phyloP scores from a whole-genome alignment of 1,140 invertebrate species.

The Drosophila nigrodunni region DNA sequence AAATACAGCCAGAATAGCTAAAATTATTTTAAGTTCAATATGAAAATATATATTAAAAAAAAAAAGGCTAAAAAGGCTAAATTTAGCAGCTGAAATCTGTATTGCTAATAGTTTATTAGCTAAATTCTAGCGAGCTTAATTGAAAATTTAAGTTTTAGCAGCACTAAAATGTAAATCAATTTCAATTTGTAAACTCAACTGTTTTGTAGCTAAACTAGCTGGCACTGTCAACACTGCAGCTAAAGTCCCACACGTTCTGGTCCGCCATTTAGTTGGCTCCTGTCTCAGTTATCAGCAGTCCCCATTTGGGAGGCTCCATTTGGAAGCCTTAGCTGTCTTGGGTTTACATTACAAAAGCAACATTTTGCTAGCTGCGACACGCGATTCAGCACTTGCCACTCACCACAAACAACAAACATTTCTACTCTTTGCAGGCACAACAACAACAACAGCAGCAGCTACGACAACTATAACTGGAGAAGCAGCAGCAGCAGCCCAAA shows the following conservation, averaged over 20 bases:
- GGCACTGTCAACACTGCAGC: neutral
- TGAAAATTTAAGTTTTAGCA: too few species aligned
- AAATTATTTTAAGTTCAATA: too few species aligned
- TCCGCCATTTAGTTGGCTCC: slow-evolving; percentile 2
- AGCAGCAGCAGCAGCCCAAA: slow-evolving; percentile 40
- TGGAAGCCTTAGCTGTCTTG: slow-evolving; percentile 38
- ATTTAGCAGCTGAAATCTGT: too few species aligned
- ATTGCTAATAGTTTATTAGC: too few species aligned
- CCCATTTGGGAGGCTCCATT: slow-evolving; percentile 12
- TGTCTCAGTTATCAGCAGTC: slow-evolving; percentile 3
- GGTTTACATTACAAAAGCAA: slow-evolving; percentile 78
- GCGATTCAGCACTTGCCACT: slow-evolving; percentile 61
- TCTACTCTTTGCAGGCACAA: slow-evolving; percentile 65
- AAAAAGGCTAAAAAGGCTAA: neutral
- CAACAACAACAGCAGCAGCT: slow-evolving; percentile 35
- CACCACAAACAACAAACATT: slow-evolving; percentile 57
- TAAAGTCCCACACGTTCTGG: neutral
- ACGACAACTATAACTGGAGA: slow-evolving; percentile 17
- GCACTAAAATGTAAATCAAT: too few species aligned
- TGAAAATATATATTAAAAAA: too few species aligned
- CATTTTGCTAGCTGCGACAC: slow-evolving; percentile 77
- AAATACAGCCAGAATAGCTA: neutral
- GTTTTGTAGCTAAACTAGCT: neutral
- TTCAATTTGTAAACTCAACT: neutral
- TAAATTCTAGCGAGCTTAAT: too few species aligned